A percentile compares a stretch with the other conserved stretches of the same genome.
These are phyloP conservation scores for Carollia perspicillata DNA, from an alignment of 2,113 vertebrate species.

Conservation along the genomic window DNA sequence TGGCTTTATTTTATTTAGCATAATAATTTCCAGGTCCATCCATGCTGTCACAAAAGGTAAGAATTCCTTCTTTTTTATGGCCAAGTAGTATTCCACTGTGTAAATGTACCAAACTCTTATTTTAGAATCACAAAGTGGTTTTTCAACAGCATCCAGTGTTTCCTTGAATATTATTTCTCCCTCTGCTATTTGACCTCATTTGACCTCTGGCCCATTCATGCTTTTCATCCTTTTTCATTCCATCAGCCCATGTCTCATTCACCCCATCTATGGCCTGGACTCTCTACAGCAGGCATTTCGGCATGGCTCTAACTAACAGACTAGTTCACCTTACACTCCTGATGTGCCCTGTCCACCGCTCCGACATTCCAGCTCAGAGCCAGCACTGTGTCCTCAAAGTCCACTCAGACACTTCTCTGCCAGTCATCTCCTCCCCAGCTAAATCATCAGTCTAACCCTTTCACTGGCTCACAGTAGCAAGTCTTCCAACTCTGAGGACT, in stretches of 20 bases:
- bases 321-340: not conserved
- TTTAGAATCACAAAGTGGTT: not conserved
- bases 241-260: not conserved
- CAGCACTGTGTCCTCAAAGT: not conserved
- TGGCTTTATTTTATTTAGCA: too few relatives aligned
- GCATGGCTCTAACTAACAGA: not conserved
- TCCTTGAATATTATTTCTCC: not conserved
- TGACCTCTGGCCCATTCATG: not conserved
- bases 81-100: too few relatives aligned
- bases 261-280: not conserved
- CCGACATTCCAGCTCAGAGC: not conserved
- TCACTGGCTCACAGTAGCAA: not conserved
- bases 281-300: not conserved
- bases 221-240: not conserved
- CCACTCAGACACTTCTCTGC: not conserved
- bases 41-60: too few relatives aligned
- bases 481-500: not conserved
- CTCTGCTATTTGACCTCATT: not conserved
- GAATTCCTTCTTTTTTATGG: too few relatives aligned
- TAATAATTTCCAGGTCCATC: too few relatives aligned
- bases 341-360: not conserved
- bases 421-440: not conserved
- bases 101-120: not conserved
- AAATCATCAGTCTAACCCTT: not conserved
- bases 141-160: not conserved